A percentile compares a stretch with the other conserved stretches of the same genome.
Conservation (phyloP, 2,797 vertebrate species). For the Malacoctenus gilli region DNA sequence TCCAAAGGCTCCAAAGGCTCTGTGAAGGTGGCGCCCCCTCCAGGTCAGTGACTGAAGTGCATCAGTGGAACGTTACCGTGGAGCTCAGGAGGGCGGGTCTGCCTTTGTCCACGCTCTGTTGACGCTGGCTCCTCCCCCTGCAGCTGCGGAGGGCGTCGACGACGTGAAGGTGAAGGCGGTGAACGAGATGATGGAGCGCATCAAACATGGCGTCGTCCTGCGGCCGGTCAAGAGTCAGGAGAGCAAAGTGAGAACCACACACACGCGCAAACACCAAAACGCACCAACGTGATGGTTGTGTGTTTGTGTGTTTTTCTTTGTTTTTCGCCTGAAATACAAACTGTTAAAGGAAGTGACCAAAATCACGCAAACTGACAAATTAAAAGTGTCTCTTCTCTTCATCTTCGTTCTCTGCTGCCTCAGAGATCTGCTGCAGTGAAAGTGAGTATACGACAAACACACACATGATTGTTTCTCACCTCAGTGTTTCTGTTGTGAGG, state of each 20-base stretch:
- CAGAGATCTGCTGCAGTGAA: conserved; percentile 78
- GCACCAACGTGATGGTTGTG: too few species aligned
- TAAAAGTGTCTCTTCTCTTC: conserved; percentile 12
- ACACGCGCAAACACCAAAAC: too few species aligned
- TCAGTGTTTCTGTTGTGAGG: too few species aligned
- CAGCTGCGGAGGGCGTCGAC: conserved; percentile 68
- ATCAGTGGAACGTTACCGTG: too few species aligned
- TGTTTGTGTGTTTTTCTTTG: background rate
- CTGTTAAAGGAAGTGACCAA: too few species aligned
- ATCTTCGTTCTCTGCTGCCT: conserved; percentile 14
- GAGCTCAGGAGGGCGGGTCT: too few species aligned
- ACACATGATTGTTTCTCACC: conserved; percentile 16
- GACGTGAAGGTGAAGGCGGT: conserved; percentile 85
- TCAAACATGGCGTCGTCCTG: conserved; percentile 85
- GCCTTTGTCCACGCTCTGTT: too few species aligned
- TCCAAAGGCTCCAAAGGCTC: conserved; percentile 80
- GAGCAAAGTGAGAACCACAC: conserved; percentile 76
- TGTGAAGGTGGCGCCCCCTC: conserved; percentile 74
- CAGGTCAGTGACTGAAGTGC: conserved; percentile 75
- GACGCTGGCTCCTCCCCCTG: too few species aligned
- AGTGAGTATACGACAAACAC: conserved; percentile 64
- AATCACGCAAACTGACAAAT: too few species aligned
- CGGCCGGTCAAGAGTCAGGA: conserved; percentile 83
- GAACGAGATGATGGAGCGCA: conserved; percentile 88
- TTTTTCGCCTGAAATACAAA: background rate